Conservation (phyloP, 2,113 vertebrate species). For the Nettapus auritus region DNA sequence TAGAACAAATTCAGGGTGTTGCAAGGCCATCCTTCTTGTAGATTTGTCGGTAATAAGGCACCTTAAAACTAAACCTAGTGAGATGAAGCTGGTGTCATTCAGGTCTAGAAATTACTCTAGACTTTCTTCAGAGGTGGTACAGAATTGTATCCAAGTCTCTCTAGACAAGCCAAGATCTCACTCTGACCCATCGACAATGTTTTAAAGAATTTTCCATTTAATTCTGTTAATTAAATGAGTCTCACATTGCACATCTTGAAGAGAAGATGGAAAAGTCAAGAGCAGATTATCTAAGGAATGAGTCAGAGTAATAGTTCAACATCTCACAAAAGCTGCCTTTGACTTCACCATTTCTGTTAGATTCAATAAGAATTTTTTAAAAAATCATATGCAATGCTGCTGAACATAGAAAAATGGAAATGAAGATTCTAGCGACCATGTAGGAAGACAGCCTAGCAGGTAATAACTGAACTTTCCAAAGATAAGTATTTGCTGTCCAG, state of each 20-base stretch:
- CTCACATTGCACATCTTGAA: background rate
- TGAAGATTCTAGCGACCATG: background rate
- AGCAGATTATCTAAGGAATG: background rate
- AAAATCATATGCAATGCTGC: background rate
- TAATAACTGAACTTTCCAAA: background rate
- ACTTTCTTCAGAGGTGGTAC: background rate
- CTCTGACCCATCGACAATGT: background rate
- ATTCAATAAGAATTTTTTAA: background rate
- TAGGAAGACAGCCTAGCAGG: background rate
- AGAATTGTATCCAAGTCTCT: background rate
- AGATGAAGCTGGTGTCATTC: background rate
- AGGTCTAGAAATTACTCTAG: background rate
- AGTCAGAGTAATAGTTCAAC: background rate
- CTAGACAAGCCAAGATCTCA: background rate
- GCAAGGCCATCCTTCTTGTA: background rate
- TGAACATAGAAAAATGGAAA: background rate
- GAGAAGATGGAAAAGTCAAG: background rate
- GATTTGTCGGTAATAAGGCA: background rate
- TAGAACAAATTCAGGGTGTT: background rate
- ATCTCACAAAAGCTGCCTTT: background rate
- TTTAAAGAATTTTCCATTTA: background rate
- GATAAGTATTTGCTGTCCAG: background rate
- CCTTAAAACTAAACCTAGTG: background rate
- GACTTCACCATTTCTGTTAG: background rate
- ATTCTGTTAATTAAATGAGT: background rate